Evolutionary conservation across 2,797 vertebrate genomes (phyloP).

Genomic region (Sphenodon punctatus): DNA sequence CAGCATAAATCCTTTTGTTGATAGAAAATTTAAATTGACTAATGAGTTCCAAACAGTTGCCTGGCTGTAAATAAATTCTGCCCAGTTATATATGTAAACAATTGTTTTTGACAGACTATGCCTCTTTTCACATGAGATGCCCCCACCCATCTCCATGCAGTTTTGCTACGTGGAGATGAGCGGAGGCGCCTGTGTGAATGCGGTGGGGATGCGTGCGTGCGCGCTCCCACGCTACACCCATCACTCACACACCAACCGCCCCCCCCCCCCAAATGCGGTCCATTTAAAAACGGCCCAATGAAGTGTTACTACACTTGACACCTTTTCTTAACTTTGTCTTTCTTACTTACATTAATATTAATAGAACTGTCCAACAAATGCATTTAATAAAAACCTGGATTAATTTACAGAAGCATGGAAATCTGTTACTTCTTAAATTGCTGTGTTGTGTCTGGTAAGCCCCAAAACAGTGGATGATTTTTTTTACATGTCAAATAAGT

Average conservation of each 20-base stretch:
- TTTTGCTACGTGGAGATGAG: too few species aligned
- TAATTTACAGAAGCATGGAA: not conserved
- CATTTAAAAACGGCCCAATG: too few species aligned
- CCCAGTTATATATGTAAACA: not conserved
- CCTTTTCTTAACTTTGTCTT: not conserved
- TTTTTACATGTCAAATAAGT: not conserved
- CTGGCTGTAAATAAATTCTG: not conserved
- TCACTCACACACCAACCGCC: too few species aligned
- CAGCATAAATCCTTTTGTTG: not conserved
- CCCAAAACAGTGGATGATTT: slow-evolving; percentile 2
- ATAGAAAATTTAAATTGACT: not conserved
- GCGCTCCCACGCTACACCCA: too few species aligned
- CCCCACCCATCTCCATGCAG: too few species aligned
- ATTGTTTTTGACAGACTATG: too few species aligned
- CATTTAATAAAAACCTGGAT: not conserved
- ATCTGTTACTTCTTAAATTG: not conserved
- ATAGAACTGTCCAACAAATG: not conserved
- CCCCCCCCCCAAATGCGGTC: too few species aligned
- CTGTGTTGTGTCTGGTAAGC: not conserved
- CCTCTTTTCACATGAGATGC: too few species aligned
- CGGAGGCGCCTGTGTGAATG: too few species aligned
- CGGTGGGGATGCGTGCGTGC: too few species aligned
- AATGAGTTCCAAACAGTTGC: not conserved
- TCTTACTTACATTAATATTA: not conserved
- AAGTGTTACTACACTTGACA: too few species aligned